Conservation (phyloP, 2,888 invertebrate genomes). For the Mimumesa dahlbomi region DNA sequence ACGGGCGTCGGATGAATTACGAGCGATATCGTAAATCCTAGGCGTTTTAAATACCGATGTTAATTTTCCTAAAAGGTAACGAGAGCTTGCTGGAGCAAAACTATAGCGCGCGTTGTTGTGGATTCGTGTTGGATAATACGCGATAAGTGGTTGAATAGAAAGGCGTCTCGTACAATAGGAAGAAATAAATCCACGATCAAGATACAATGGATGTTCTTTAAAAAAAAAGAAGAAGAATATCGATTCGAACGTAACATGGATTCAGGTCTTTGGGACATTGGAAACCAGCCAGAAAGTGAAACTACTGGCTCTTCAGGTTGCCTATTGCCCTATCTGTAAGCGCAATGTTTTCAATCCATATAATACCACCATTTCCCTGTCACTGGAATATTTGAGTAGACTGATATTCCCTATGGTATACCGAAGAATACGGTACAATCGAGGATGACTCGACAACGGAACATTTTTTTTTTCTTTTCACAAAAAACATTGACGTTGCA, state of each 20-base stretch:
- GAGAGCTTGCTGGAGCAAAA: too few relatives aligned
- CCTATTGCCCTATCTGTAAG: constrained; percentile 47
- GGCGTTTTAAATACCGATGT: too few relatives aligned
- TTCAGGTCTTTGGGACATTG: constrained; percentile 70
- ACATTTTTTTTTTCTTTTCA: neutral
- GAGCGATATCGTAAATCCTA: too few relatives aligned
- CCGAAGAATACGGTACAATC: neutral
- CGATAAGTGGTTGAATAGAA: too few relatives aligned
- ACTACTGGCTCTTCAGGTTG: constrained; percentile 58
- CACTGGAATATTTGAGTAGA: constrained; percentile 47
- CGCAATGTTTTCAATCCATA: constrained; percentile 57
- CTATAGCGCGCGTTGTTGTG: too few relatives aligned
- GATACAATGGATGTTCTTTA: constrained; percentile 3
- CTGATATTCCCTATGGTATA: constrained; percentile 11
- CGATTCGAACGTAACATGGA: constrained; percentile 42
- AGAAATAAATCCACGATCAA: constrained; percentile 31
- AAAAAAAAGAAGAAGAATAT: constrained; percentile 18
- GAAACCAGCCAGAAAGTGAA: constrained; percentile 73
- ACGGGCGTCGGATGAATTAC: too few relatives aligned
- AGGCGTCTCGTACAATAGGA: neutral
- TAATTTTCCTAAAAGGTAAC: too few relatives aligned
- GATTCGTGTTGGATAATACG: too few relatives aligned
- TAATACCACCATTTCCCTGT: constrained; percentile 48
- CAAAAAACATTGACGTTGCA: neutral
- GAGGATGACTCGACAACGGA: constrained; percentile 13